Evolutionary conservation across 1,140 invertebrate genomes (phyloP), one percentile per base, ranked within the genome.

Genomic region (Pogonus chalceus): DNA sequence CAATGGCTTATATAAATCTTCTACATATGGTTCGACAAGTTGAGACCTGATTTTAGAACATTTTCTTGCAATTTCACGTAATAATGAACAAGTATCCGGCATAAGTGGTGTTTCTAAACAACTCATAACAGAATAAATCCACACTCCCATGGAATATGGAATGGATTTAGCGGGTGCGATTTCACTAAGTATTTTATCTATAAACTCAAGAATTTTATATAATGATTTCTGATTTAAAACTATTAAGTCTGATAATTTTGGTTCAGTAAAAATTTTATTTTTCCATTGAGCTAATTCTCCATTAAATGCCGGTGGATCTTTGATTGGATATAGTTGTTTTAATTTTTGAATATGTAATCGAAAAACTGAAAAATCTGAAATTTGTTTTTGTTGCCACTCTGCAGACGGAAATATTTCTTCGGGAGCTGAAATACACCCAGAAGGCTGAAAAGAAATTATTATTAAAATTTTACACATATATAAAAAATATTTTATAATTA

Each of bases 51-150:
- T 61, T 47, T 58, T 39, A 18, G 62, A 57, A 57, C 69, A 72
- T 56, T 55, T 66, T 58, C 65, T 65, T 12, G 69, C 65, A 31
- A 72, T 58, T 49, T 67, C 62, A 46, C 70, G 53, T 14, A 72
- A 54, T 20, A 54, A 57, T 56, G 64, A 60, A 55, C 61, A 66
- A 23, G 58, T 60, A 53, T 67, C 60, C 23, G 69, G 69, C 52
- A 55, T 57, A n/a, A 71, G 54, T 1, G 69, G 70, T 46, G 61
- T 61, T 57, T 69, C 65, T 14, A 71, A 54, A n/a, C 62, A 56
- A n/a, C 62, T 60, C 49, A 72, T 58, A 52, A 71, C 55, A 26
- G 62, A 62, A 62, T 66, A 72, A 1, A 70, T 51, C 70, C 70
- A 71, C 31, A 59, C 49, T 22, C 66, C 67, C 50, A 60, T 52